These are phyloP conservation scores for Phasia obesa DNA, from an alignment of 2,888 invertebrate species.

Conservation along the genomic window DNA sequence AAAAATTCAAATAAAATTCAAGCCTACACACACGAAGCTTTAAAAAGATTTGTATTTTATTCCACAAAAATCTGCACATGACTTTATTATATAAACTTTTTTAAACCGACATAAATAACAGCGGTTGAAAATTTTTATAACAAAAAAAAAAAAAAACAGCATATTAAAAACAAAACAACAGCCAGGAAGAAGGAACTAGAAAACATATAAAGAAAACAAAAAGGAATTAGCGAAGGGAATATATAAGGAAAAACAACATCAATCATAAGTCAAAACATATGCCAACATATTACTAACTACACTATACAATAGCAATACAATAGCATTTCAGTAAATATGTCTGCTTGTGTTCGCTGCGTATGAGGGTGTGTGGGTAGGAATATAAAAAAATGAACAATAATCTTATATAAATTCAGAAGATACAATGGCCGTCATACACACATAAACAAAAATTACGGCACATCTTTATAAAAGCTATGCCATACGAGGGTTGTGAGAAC, in stretches of 20 bases:
- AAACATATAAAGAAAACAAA: constrained; percentile 28
- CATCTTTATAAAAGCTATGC: neutral
- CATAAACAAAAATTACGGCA: neutral
- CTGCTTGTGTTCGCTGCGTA: neutral
- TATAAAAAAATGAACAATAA: constrained; percentile 44
- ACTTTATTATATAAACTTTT: constrained; percentile 5
- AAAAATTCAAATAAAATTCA: too few species aligned
- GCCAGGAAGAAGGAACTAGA: constrained; percentile 26
- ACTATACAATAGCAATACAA: constrained; percentile 30
- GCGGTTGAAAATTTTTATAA: constrained; percentile 20
- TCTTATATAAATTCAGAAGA: constrained; percentile 31
- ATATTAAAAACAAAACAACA: constrained; percentile 47
- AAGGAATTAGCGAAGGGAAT: constrained; percentile 27
- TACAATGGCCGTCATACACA: constrained; percentile 3
- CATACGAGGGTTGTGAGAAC: neutral
- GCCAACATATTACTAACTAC: constrained; percentile 35
- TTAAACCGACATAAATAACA: constrained; percentile 44
- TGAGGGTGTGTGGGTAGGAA: neutral
- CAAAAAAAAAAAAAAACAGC: neutral
- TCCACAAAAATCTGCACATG: constrained; percentile 16
- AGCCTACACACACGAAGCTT: too few species aligned
- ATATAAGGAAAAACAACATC: constrained; percentile 46
- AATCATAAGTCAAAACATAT: constrained; percentile 71
- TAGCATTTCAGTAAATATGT: neutral
- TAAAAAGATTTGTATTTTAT: neutral